Evolutionary conservation across 2,113 vertebrate genomes (phyloP), one percentile per base, ranked within the genome.

Genomic region (Aythya baeri): DNA sequence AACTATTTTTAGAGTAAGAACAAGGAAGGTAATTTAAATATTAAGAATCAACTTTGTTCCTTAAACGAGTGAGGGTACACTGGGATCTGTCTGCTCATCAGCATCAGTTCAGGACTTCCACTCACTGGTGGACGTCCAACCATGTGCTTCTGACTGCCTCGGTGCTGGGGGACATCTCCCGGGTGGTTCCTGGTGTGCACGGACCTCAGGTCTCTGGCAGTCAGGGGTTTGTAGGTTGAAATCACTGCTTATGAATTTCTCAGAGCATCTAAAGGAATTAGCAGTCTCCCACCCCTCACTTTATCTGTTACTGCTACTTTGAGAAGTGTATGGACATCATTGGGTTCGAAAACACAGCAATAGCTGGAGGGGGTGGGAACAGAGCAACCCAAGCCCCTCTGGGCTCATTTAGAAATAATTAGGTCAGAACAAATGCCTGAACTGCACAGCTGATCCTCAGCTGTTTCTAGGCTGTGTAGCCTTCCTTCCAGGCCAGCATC

Each of bases 401-500:
- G 10, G 91, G 70, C 59, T 86, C 5, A 5, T 41, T 88, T 55
- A 49, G 73, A 55, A 94, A 57, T 88, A 78, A 88, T 81, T 80
- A 86, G 93, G 87, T 83, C 87, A 94, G 96, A 94, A 96, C 43
- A 95, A 95, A 95, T 94, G 85, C 41, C 46, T 86, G 75, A 57
- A 94, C 32, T 11, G 31, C 31, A 12, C 79, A 93, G 79, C 83
- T 92, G 82, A 71, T 25, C 71, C 70, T 80, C 84, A 73, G 67
- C 55, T 89, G 89, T 87, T 83, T 49, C 41, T 73, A 3, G 68
- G 55, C 43, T 71, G 0, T 50, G 5, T 11, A 34, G 58, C 14
- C 1, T 70, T n/a, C 11, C 23, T 93, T 67, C 79, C 46, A 70
- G 75, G 41, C 9, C 34, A 61, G 49, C 14, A 43, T 12, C 2